Conservation (phyloP, 1,140 invertebrate species). For the Neuroterus valhalla region DNA sequence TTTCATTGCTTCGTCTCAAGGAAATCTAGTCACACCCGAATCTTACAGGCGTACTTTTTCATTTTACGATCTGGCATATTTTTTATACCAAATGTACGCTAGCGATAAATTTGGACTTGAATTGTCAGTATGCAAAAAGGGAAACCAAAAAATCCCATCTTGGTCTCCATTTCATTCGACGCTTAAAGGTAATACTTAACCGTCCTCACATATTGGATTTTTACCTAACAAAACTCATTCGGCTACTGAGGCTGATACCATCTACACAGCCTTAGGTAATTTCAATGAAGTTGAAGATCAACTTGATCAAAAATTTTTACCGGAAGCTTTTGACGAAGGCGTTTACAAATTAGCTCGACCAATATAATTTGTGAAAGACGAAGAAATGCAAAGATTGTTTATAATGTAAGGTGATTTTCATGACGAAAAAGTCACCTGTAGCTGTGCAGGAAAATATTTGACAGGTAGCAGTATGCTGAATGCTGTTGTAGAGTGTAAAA, state of each 20-base stretch:
- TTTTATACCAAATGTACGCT: constrained; percentile 7
- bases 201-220: constrained; percentile 31
- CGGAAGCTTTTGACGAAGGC: constrained; percentile 36
- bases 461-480: constrained; percentile 18
- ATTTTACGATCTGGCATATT: constrained; percentile 32
- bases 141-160: constrained; percentile 18
- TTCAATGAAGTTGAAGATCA: constrained; percentile 39
- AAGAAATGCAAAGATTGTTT: constrained; percentile 28
- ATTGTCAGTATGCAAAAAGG: too few relatives aligned
- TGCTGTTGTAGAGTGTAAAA: constrained; percentile 31
- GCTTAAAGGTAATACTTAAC: constrained; percentile 26
- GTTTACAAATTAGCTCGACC: constrained; percentile 39
- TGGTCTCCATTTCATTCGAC: constrained; percentile 35
- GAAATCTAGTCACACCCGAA: neutral
- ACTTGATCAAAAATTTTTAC: constrained; percentile 37
- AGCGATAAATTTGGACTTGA: too few relatives aligned
- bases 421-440: constrained; percentile 7
- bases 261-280: constrained; percentile 41
- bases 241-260: constrained; percentile 32
- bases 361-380: constrained; percentile 3
- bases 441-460: constrained; percentile 33
- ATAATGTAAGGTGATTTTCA: constrained; percentile 28
- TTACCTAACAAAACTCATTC: constrained; percentile 32
- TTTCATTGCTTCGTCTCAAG: neutral
- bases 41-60: neutral